Conservation (phyloP, 2,113 vertebrate species). For the Corythoichthys haematopterus region DNA sequence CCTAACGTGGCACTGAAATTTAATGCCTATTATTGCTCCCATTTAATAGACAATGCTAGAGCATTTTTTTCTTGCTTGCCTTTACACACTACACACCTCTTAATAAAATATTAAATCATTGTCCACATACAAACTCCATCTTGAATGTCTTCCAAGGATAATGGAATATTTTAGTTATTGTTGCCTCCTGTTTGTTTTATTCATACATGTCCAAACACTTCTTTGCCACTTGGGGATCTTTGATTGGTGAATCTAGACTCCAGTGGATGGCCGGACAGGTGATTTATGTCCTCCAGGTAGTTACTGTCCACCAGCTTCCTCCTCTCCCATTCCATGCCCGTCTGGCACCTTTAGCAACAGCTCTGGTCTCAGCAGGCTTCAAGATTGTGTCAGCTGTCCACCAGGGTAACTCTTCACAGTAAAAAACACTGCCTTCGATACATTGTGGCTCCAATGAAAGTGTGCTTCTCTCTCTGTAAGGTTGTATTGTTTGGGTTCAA, state of each 20-base stretch:
- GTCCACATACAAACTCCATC: too few species aligned
- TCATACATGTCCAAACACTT: not conserved
- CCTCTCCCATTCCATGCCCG: slow-evolving; percentile 76
- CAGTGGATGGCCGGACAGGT: slow-evolving; percentile 74
- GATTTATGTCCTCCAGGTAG: slow-evolving; percentile 77
- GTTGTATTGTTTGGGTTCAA: slow-evolving; percentile 76
- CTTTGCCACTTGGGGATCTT: not conserved
- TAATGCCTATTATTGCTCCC: not conserved
- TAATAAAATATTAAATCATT: too few species aligned
- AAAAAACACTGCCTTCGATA: not conserved
- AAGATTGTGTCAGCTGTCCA: slow-evolving; percentile 77
- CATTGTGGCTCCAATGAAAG: not conserved
- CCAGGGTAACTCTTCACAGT: slow-evolving; percentile 69
- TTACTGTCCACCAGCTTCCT: slow-evolving; percentile 75
- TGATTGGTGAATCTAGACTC: slow-evolving; percentile 62
- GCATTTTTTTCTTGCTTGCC: too few species aligned
- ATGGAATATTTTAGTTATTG: not conserved
- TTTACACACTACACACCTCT: too few species aligned
- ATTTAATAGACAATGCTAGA: not conserved
- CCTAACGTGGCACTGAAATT: not conserved
- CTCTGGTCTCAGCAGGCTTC: slow-evolving; percentile 64
- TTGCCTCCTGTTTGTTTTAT: not conserved
- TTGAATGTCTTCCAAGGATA: not conserved
- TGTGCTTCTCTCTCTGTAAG: slow-evolving; percentile 35
- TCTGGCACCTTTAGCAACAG: slow-evolving; percentile 78